A percentile compares a stretch with the other conserved stretches of the same genome.
These are phyloP conservation scores for Anodontia alba DNA, from an alignment of 2,888 invertebrate genomes.

Conservation along the genomic window DNA sequence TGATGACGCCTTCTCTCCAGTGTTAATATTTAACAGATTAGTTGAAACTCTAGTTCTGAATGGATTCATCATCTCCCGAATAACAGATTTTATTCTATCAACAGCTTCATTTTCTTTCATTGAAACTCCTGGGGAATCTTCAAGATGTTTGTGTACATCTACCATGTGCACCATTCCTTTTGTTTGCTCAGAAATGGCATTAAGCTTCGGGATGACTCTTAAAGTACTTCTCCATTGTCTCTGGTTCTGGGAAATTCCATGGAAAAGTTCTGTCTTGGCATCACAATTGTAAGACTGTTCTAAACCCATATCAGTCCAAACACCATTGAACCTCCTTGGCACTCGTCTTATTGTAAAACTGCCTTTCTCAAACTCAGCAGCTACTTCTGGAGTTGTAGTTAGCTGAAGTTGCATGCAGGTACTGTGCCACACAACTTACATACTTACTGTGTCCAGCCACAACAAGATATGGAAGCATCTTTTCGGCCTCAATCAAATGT, in stretches of 20 bases:
- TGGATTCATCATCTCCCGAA: background rate
- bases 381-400: background rate
- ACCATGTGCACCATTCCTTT: background rate
- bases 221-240: background rate
- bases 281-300: background rate
- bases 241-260: background rate
- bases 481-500: background rate
- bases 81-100: background rate
- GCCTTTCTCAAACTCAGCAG: background rate
- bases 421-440: background rate
- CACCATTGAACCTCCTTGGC: background rate
- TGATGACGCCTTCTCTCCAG: background rate
- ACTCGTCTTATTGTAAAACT: background rate
- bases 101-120: background rate
- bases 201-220: background rate
- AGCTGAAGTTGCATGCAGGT: background rate
- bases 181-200: background rate
- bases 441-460: background rate
- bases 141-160: background rate
- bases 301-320: slow-evolving; percentile 6
- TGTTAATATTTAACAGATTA: background rate
- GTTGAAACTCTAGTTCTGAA: background rate
- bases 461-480: slow-evolving; percentile 7
- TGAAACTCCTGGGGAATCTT: background rate
- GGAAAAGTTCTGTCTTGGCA: background rate